phyloP scores from a whole-genome alignment of 2,113 vertebrate species.

The Corvus cornix region DNA sequence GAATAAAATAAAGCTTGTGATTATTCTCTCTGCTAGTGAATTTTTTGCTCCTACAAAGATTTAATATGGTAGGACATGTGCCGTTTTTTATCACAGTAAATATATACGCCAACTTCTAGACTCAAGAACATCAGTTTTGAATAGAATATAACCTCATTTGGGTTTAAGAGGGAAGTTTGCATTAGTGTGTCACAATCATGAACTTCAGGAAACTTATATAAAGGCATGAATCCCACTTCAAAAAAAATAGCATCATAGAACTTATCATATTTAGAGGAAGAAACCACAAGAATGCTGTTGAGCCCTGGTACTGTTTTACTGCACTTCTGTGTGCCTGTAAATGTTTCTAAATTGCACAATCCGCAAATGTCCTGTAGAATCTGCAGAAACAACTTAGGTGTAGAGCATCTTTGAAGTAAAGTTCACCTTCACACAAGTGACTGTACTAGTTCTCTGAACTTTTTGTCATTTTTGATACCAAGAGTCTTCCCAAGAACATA shows the following conservation, averaged over 20 bases:
- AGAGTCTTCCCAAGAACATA: background rate
- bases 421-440: background rate
- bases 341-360: background rate
- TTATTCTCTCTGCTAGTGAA: background rate
- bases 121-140: background rate
- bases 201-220: background rate
- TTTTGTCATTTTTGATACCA: background rate
- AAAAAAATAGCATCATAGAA: background rate
- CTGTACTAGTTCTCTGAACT: background rate
- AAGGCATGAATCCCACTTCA: background rate
- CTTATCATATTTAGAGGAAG: background rate
- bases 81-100: background rate
- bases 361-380: background rate
- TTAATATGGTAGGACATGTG: background rate
- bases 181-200: background rate
- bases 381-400: background rate
- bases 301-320: background rate
- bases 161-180: background rate
- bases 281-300: background rate
- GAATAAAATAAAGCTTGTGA: background rate
- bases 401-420: background rate
- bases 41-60: background rate
- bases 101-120: background rate
- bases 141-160: background rate
- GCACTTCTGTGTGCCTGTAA: background rate